These are phyloP conservation scores for Eueides isabella DNA, from an alignment of 1,140 invertebrate species.

Conservation along the genomic window DNA sequence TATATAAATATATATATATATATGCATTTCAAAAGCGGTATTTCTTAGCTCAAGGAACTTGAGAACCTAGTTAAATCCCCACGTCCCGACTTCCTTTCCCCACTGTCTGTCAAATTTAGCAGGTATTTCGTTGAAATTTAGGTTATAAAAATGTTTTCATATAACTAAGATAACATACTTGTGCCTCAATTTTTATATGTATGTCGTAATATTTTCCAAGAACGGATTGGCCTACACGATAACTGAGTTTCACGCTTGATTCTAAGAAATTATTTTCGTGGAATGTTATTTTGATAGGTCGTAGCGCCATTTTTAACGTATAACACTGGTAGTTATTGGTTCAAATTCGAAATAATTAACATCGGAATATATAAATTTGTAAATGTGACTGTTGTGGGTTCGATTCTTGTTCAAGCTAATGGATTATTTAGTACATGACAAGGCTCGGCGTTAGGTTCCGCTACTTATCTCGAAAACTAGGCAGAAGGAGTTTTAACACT, in stretches of 20 bases:
- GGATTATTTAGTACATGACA: neutral
- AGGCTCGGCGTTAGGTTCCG: neutral
- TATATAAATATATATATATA: too few species aligned
- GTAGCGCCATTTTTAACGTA: neutral
- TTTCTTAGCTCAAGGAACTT: too few species aligned
- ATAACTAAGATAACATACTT: too few species aligned
- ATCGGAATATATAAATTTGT: neutral
- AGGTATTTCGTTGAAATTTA: too few species aligned
- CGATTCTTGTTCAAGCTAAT: neutral
- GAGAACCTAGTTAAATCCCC: too few species aligned
- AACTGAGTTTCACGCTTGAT: neutral
- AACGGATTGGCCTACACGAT: neutral
- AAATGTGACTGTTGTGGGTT: neutral
- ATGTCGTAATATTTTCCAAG: neutral
- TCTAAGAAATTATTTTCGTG: neutral
- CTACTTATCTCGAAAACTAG: neutral
- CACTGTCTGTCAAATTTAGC: too few species aligned
- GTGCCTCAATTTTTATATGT: too few species aligned
- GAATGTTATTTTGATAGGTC: neutral
- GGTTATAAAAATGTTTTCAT: too few species aligned
- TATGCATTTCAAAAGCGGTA: too few species aligned
- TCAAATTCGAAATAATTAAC: too few species aligned
- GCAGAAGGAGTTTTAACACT: too few species aligned
- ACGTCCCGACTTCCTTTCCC: too few species aligned
- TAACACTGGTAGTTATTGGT: neutral